A percentile compares a stretch with the other conserved stretches of the same genome.
These are phyloP conservation scores for Nephila pilipes DNA, from an alignment of 1,140 invertebrate species.

Conservation along the genomic window DNA sequence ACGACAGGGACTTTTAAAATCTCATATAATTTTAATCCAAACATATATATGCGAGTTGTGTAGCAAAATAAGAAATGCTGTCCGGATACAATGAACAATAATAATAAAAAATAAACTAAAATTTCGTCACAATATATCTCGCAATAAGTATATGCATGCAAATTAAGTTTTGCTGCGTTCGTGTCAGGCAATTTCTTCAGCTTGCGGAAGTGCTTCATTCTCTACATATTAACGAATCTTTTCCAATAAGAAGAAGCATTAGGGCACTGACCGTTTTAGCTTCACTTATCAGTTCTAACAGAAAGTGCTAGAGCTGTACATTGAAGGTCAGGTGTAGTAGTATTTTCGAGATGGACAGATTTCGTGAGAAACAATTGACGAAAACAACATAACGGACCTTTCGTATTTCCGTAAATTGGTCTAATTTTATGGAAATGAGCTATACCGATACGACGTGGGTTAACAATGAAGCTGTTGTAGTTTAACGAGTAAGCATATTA, in stretches of 20 bases:
- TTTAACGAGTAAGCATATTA: neutral
- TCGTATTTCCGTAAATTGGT: conserved; percentile 39
- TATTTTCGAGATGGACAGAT: neutral
- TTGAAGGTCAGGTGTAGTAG: conserved; percentile 1
- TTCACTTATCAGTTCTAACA: neutral
- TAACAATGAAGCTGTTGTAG: conserved; percentile 13
- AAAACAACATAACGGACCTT: neutral
- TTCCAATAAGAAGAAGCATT: conserved; percentile 8
- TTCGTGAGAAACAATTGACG: conserved; percentile 8
- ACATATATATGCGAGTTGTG: neutral
- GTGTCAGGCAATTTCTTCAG: neutral
- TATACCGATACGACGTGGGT: neutral
- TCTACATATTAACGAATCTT: neutral
- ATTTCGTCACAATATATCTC: conserved; percentile 17
- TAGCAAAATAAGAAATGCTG: neutral
- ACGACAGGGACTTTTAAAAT: neutral
- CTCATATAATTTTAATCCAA: neutral
- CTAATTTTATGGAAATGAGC: conserved; percentile 36
- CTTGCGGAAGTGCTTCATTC: neutral
- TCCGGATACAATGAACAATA: neutral
- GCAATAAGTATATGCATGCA: neutral
- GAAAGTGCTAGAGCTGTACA: neutral
- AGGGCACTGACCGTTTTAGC: conserved; percentile 29
- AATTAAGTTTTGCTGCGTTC: neutral
- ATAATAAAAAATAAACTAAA: neutral